Evolutionary conservation across 2,888 invertebrate species (phyloP).

Genomic region (Mesorhabditis sp.): DNA sequence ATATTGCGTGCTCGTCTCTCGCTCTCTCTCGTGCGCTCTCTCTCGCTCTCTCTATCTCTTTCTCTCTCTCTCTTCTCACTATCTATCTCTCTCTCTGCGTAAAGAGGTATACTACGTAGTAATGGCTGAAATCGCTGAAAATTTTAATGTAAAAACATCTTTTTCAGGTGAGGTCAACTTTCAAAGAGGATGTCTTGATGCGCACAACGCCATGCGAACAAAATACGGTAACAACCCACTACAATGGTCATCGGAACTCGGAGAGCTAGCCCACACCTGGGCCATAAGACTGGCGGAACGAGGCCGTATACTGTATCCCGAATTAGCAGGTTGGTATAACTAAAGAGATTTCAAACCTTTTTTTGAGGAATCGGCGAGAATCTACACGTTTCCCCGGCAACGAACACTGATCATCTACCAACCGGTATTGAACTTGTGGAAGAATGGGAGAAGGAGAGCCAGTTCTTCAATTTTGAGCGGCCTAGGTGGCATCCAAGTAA

Average conservation of each 20-base stretch:
- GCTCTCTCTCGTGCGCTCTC: too few species aligned
- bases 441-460: slow-evolving; percentile 51
- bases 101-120: too few species aligned
- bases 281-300: slow-evolving; percentile 53
- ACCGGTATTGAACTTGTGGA: slow-evolving; percentile 53
- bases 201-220: slow-evolving; percentile 47
- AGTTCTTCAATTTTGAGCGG: slow-evolving; percentile 50
- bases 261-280: slow-evolving; percentile 56
- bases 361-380: slow-evolving; percentile 54
- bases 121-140: too few species aligned
- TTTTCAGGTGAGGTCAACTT: slow-evolving; percentile 55
- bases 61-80: neutral
- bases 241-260: slow-evolving; percentile 54
- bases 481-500: slow-evolving; percentile 54
- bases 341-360: neutral
- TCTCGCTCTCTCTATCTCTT: neutral
- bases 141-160: neutral
- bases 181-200: slow-evolving; percentile 55
- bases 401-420: slow-evolving; percentile 49
- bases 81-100: neutral
- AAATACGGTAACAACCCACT: slow-evolving; percentile 45
- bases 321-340: slow-evolving; percentile 42
- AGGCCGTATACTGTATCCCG: slow-evolving; percentile 53
- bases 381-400: slow-evolving; percentile 41
- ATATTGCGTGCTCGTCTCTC: too few species aligned